Conservation (phyloP, 2,888 invertebrate species). For the Chorisops tibialis region DNA sequence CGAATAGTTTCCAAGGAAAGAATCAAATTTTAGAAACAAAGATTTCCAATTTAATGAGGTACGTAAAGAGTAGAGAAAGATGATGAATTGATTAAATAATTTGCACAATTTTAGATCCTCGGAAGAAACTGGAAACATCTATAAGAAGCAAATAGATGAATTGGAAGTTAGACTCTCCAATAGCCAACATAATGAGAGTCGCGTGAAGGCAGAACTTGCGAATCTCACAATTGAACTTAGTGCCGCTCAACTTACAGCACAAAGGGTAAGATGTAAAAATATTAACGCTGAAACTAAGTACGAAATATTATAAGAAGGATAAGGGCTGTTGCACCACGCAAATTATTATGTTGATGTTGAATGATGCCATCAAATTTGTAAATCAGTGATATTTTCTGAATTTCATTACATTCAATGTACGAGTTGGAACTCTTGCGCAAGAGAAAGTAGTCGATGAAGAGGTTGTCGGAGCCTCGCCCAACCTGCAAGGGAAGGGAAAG, state of each 20-base stretch:
- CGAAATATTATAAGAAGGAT: too few relatives aligned
- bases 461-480: too few relatives aligned
- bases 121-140: slow-evolving; percentile 48
- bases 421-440: too few relatives aligned
- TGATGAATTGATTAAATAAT: not conserved
- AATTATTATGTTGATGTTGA: too few relatives aligned
- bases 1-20: slow-evolving; percentile 66
- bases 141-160: slow-evolving; percentile 50
- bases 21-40: slow-evolving; percentile 57
- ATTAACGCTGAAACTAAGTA: too few relatives aligned
- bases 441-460: too few relatives aligned
- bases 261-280: slow-evolving; percentile 52
- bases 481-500: too few relatives aligned
- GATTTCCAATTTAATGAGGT: slow-evolving; percentile 47
- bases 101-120: slow-evolving; percentile 39
- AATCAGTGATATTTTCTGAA: too few relatives aligned
- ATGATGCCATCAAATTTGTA: too few relatives aligned
- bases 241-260: slow-evolving; percentile 54
- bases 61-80: not conserved
- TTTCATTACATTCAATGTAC: too few relatives aligned
- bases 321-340: too few relatives aligned
- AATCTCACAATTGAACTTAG: slow-evolving; percentile 52
- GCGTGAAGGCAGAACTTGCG: slow-evolving; percentile 46
- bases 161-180: slow-evolving; percentile 48
- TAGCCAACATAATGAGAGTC: slow-evolving; percentile 47